A percentile compares a stretch with the other conserved stretches of the same genome.
These are phyloP conservation scores for Drosophila simulans DNA, from an alignment of 1,140 invertebrate genomes.

Conservation along the genomic window DNA sequence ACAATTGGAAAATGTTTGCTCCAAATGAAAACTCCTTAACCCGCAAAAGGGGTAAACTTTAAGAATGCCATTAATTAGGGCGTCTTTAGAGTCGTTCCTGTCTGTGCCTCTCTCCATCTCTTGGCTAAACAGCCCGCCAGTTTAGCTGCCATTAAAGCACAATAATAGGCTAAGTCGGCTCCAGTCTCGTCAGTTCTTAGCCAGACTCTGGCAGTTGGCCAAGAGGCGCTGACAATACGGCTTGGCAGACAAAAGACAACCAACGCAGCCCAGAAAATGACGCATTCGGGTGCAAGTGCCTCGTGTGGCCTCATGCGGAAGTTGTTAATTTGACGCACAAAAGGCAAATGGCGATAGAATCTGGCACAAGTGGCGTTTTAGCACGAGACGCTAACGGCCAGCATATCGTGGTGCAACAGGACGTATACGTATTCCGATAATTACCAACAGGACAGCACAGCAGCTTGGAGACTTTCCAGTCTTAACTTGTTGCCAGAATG, in stretches of 20 bases:
- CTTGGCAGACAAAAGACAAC: conserved; percentile 55
- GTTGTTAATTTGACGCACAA: conserved; percentile 82
- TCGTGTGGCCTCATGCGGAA: conserved; percentile 80
- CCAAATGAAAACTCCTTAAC: conserved; percentile 11
- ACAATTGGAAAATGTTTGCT: conserved; percentile 25
- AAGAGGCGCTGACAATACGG: conserved; percentile 66
- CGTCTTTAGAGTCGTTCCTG: conserved; percentile 29
- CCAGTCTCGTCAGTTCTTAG: conserved; percentile 22
- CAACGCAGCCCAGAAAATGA: conserved; percentile 68
- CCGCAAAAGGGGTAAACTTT: conserved; percentile 8
- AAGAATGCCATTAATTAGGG: conserved; percentile 70
- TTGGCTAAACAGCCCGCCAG: conserved; percentile 57
- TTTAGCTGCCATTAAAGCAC: conserved; percentile 73
- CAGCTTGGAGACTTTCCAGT: conserved; percentile 15
- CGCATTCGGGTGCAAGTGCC: conserved; percentile 80
- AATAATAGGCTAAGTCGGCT: conserved; percentile 55
- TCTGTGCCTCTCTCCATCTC: neutral
- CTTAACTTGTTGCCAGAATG: conserved; percentile 42
- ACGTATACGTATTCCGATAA: conserved; percentile 69
- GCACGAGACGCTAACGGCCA: conserved; percentile 13
- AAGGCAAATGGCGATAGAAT: conserved; percentile 63
- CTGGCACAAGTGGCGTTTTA: conserved; percentile 64
- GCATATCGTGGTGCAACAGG: conserved; percentile 60
- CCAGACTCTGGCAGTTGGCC: conserved; percentile 61
- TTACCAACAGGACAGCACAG: conserved; percentile 45